A percentile compares a stretch with the other conserved stretches of the same genome.
These are phyloP conservation scores for Trichoplax adhaerens DNA, from an alignment of 37 sponge, comb jelly and placozoan genomes.

Conservation along the genomic window DNA sequence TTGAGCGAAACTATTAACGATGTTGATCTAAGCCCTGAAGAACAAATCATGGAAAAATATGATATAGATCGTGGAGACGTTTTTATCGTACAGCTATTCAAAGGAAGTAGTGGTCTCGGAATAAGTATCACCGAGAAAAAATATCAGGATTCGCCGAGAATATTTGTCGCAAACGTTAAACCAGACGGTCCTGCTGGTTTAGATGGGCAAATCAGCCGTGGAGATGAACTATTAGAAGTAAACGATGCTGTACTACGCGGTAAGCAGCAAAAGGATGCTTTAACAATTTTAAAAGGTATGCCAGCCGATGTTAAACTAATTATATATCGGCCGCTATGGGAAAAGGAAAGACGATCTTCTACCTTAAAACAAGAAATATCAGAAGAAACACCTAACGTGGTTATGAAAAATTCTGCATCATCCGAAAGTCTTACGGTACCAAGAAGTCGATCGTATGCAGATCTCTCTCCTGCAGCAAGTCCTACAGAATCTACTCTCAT, in stretches of 20 bases:
- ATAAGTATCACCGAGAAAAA: constrained; percentile 23
- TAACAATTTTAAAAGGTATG: constrained; percentile 22
- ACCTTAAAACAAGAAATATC: too few species aligned
- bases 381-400: too few species aligned
- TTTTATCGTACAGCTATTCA: too few species aligned
- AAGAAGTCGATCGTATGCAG: too few species aligned
- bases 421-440: too few species aligned
- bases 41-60: too few species aligned
- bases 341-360: background rate
- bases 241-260: constrained; percentile 41
- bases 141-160: constrained; percentile 15
- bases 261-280: constrained; percentile 28
- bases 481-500: too few species aligned
- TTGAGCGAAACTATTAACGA: too few species aligned
- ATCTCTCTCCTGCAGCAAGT: too few species aligned
- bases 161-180: constrained; percentile 44
- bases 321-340: background rate
- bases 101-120: background rate
- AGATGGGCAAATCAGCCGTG: constrained; percentile 31
- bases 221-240: constrained; percentile 39
- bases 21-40: too few species aligned
- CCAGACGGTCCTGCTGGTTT: constrained; percentile 51
- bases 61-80: too few species aligned
- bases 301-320: constrained; percentile 40
- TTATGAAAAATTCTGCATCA: too few species aligned